These are phyloP conservation scores for Laspeyria flexula DNA, from an alignment of 2,888 invertebrate species.

Conservation along the genomic window DNA sequence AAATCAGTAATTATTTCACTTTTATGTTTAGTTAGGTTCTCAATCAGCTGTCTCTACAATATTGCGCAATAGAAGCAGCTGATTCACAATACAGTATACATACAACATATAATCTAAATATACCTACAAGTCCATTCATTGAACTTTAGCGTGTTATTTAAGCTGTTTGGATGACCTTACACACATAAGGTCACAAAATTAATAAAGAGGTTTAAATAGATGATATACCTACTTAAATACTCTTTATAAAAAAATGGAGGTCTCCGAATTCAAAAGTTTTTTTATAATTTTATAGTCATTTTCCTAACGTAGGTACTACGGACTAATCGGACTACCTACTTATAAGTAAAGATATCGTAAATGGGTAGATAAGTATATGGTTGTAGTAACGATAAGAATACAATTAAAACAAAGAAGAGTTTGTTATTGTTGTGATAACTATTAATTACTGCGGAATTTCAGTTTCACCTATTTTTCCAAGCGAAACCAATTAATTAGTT, in stretches of 20 bases:
- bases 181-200: neutral
- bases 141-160: conserved; percentile 19
- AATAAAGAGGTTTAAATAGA: neutral
- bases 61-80: conserved; percentile 7
- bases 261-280: no score
- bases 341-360: neutral
- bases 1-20: no score
- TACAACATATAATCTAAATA: conserved; percentile 4
- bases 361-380: neutral
- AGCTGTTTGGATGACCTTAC: conserved; percentile 12
- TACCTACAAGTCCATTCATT: conserved; percentile 12
- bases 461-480: neutral
- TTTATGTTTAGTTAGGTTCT: no score
- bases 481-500: neutral
- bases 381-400: conserved; percentile 25
- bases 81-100: conserved; percentile 16
- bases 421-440: conserved; percentile 33
- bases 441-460: conserved; percentile 16
- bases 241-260: neutral
- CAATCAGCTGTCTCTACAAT: neutral
- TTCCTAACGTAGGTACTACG: no score
- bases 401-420: conserved; percentile 32
- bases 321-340: no score
- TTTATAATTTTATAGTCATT: no score
- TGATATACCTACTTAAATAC: neutral